Evolutionary conservation across 2,797 vertebrate species (phyloP), one percentile per base, ranked within the genome.

Genomic region (Tamandua tetradactyla): DNA sequence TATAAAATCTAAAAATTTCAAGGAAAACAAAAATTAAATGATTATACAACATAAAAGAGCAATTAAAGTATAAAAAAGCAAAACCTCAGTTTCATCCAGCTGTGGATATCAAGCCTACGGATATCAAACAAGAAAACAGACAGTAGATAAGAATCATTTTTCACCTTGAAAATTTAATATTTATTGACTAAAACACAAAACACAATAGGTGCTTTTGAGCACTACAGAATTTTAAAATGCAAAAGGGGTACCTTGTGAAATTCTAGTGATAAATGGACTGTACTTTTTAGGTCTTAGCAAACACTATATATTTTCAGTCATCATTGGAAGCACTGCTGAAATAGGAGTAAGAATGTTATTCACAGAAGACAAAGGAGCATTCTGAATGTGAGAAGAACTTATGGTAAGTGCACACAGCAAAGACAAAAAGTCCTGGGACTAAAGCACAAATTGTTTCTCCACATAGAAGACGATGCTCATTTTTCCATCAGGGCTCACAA

Each of bases 1-100:
- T 57, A 88, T 47, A 84, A 93, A n/a, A 17, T 87, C 44, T 93
- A 96, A 93, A 96, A 94, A 94, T 76, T 44, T 94, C n/a, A 62
- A 93, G 8, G 37, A 87, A 94, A 97, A 91, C 27, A 93, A 32
- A 61, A 89, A 90, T 66, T 18, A 42, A 72, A 78, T 69, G 7
- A n/a, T 66, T 22, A 88, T 7, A 52, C 23, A 76, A 0, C 55
- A 94, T 52, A 87, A 95, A 84, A 72, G 5, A 55, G 96, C 17
- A 79, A 68, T 71, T 61, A 90, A 80, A 59, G 37, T 72, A n/a
- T 57, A 91, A 95, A 91, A 83, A 13, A 90, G 35, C 61, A 95
- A 95, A 94, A 62, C 35, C 23, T 86, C 40, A 94, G 47, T 74
- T 92, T 81, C 37, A 95, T 78, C 49, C 94, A 89, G 40, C 1